Conservation (phyloP, 2,888 invertebrate species). For the Podabrus alpinus region DNA sequence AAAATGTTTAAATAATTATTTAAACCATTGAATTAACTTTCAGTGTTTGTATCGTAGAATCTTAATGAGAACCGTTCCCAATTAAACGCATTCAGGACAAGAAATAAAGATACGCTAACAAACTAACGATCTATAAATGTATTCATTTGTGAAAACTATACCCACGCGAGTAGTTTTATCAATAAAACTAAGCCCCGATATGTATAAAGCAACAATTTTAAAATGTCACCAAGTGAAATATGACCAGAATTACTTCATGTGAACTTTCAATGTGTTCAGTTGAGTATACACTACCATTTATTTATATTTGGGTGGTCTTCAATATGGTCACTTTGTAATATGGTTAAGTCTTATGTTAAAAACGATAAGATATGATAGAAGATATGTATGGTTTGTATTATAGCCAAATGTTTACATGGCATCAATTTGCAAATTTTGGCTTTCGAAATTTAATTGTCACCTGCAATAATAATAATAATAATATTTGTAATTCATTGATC, state of each 20-base stretch:
- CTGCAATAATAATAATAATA: not conserved
- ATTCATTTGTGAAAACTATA: constrained; percentile 31
- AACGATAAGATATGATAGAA: not conserved
- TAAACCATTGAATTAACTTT: not conserved
- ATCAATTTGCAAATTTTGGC: not conserved
- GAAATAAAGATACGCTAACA: constrained; percentile 30
- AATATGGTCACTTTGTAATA: constrained; percentile 1
- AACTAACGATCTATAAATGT: constrained; percentile 33
- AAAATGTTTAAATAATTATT: not conserved
- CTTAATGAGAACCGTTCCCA: constrained; percentile 33
- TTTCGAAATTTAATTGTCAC: not conserved
- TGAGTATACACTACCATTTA: constrained; percentile 6
- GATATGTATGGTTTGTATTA: not conserved
- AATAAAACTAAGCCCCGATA: constrained; percentile 17
- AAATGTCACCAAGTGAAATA: constrained; percentile 28
- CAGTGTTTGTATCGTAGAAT: constrained; percentile 23
- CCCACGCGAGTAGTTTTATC: constrained; percentile 32
- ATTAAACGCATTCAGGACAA: constrained; percentile 32
- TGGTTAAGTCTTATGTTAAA: not conserved
- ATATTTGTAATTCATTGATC: not conserved
- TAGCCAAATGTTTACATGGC: not conserved
- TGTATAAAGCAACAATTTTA: constrained; percentile 32
- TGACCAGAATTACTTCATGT: constrained; percentile 20
- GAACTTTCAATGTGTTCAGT: constrained; percentile 13
- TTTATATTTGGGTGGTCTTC: constrained; percentile 32